phyloP scores from a whole-genome alignment of 2,888 invertebrate genomes.

The Hoplodrina ambigua region DNA sequence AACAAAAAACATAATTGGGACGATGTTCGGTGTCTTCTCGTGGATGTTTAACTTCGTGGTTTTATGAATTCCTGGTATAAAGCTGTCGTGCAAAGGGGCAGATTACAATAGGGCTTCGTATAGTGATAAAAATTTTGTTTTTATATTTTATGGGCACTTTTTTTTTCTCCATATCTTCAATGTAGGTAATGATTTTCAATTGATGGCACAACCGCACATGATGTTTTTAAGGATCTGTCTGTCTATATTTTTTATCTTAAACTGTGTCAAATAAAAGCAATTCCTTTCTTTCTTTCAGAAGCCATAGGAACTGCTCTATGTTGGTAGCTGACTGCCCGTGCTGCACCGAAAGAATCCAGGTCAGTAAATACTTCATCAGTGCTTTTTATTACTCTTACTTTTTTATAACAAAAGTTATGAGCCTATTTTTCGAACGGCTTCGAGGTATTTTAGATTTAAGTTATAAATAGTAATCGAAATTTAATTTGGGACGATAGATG shows the following conservation, averaged over 20 bases:
- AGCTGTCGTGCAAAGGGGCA: background rate
- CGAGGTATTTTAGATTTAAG: background rate
- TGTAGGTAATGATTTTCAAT: background rate
- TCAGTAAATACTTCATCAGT: background rate
- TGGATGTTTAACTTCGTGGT: background rate
- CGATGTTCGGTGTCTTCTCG: slow-evolving; percentile 7
- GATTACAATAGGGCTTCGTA: no score
- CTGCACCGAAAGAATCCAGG: background rate
- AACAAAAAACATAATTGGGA: slow-evolving; percentile 33
- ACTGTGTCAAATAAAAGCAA: background rate
- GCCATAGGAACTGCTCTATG: background rate
- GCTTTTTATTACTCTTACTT: no score
- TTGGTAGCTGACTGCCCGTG: background rate
- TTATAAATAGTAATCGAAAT: slow-evolving; percentile 4
- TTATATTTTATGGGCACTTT: no score
- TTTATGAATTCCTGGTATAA: slow-evolving; percentile 6
- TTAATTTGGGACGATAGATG: background rate
- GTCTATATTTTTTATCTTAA: background rate
- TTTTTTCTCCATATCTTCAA: no score
- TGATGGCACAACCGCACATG: background rate
- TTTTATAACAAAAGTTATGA: background rate
- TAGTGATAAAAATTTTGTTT: no score
- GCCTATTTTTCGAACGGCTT: background rate
- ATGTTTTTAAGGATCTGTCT: background rate
- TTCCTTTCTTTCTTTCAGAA: background rate